Evolutionary conservation across 2,888 invertebrate species (phyloP).

Genomic region (Theretra japonica): DNA sequence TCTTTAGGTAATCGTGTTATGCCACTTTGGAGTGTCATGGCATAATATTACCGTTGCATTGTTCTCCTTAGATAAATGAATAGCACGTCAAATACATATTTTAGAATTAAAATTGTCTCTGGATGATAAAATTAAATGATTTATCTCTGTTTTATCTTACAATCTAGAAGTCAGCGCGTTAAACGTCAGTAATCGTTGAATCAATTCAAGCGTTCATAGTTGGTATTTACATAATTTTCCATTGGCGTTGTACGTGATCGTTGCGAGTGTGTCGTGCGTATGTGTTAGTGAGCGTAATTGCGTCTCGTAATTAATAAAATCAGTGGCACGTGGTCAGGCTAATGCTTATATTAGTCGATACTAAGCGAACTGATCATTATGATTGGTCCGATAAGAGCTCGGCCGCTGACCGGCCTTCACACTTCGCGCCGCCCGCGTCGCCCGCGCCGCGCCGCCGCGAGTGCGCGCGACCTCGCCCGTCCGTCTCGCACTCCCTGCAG

Average conservation of each 20-base stretch:
- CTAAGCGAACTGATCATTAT: conserved; percentile 64
- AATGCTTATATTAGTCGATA: conserved; percentile 62
- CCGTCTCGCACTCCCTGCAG: conserved; percentile 55
- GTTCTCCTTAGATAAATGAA: neutral
- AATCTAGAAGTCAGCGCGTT: conserved; percentile 1
- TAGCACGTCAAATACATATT: neutral
- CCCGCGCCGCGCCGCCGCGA: conserved; percentile 37
- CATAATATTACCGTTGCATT: neutral
- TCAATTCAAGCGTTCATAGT: conserved; percentile 1
- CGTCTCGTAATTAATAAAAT: conserved; percentile 52
- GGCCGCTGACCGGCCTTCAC: conserved; percentile 84
- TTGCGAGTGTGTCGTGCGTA: conserved; percentile 37
- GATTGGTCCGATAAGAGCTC: conserved; percentile 78
- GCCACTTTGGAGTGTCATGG: conserved; percentile 11
- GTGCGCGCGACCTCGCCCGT: conserved; percentile 63
- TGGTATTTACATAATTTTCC: conserved; percentile 3
- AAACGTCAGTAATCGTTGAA: neutral
- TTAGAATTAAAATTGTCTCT: neutral
- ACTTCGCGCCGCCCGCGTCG: conserved; percentile 52
- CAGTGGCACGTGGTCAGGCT: conserved; percentile 69
- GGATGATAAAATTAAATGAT: neutral
- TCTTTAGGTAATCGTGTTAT: conserved; percentile 25
- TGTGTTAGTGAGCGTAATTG: conserved; percentile 46
- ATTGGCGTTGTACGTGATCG: neutral
- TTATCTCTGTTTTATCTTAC: neutral